Evolutionary conservation across 1,140 invertebrate species (phyloP), one percentile per base, ranked within the genome.

Genomic region (Plodia interpunctella): DNA sequence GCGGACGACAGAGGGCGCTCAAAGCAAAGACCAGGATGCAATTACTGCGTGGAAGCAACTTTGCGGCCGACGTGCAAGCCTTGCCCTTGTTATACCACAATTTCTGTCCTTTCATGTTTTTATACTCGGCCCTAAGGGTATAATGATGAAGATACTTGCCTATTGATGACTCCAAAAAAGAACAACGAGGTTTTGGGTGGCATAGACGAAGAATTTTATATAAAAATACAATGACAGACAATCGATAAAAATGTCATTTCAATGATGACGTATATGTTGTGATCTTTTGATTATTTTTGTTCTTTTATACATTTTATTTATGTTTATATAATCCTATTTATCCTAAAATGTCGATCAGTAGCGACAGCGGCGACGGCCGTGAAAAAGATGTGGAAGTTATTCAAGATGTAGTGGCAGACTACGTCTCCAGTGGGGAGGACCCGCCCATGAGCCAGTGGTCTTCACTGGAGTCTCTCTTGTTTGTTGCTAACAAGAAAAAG

Each of bases 1-100:
- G 77, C 76, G 80, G 82, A 80, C 83, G 80, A 65, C 76, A 79
- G 80, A 87, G 80, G 76, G 72, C 68, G 73, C 64, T 80, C 78
- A 79, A 79, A 82, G 80, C 72, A 69, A 69, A 72, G 66, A 74
- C 67, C 67, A 78, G 78, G 81, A 86, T 80, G 77, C 72, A 88
- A 88, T 88, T 88, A 67, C 63, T 38, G 65, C 65, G 67, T 72
- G 65, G 65, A 54, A 35, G 61, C 76, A 83, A 83, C 73, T 78
- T 83, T 74, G 38, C 10, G 38, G 38, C 38, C 38, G 38, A 15
- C n/a, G 15, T 44, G 10, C n/a, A 44, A 35, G 32, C 32, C 8
- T 35, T 11, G 32, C 32, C 6, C 38, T 44, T 44, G 38, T 15
- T n/a, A 44, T 0, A 17, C 15, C 13, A 3, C 38, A 15, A 13